Base-by-base conservation (phyloP, 2,113 vertebrate genomes). In the Semicossyphus pulcher region DNA sequence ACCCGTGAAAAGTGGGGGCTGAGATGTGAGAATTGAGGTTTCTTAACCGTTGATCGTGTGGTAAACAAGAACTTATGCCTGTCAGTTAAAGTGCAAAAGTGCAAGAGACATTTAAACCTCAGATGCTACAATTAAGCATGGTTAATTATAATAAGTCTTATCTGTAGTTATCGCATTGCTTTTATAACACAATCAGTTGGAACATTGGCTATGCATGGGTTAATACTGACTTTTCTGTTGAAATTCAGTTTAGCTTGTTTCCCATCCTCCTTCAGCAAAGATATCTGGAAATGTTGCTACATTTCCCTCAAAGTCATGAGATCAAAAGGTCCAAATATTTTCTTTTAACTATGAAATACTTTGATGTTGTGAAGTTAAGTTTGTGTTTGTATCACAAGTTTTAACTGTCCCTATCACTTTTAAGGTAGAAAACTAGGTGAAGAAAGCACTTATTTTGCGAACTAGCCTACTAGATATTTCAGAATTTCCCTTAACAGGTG, bases 371-470 rank as follows among this genome's bases (percentile, higher is more conserved):
- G 12, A 21, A 16, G 20, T 32, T 32, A 32, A n/a, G n/a, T n/a
- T n/a, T 32, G 4, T 4, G 4, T 32, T 32, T 32, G 4, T 8
- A 32, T 10, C 10, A 15, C 2, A 39, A 14, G 36, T 12, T 10
- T 37, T 10, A 37, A 14, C 10, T 15, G 36, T 12, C 36, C 5
- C 36, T 65, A 57, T 86, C 60, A 65, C 20, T 29, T 26, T 37
- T 39, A 1, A 28, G 48, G 23, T 68, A 85, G 71, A 72, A 83
- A n/a, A n/a, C n/a, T n/a, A n/a, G n/a, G n/a, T n/a, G n/a, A n/a
- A n/a, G n/a, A n/a, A n/a, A n/a, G n/a, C n/a, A n/a, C n/a, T n/a
- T n/a, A n/a, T n/a, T n/a, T n/a, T n/a, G n/a, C n/a, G n/a, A n/a
- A n/a, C n/a, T n/a, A n/a, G n/a, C n/a, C n/a, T n/a, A n/a, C n/a